Percentiles rank a stretch among this genome's conserved stretches.
Conservation (phyloP, 1,140 invertebrate species). For the Saccostrea cuccullata region DNA sequence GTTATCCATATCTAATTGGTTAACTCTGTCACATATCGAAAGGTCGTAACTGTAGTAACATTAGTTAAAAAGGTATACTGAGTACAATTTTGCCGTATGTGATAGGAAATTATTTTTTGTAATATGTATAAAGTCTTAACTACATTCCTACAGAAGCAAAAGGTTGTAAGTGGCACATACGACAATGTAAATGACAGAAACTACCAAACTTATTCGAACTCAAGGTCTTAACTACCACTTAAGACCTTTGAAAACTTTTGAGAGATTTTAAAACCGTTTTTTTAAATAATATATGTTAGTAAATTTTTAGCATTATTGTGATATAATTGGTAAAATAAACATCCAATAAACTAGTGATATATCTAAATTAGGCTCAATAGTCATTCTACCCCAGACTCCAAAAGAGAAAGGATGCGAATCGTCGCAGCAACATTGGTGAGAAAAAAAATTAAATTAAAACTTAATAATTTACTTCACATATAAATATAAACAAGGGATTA, state of each 20-base stretch:
- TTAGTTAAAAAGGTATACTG: not conserved
- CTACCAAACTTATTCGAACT: not conserved
- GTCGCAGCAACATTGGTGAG: slow-evolving; percentile 4
- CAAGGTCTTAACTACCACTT: no score
- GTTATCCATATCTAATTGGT: not conserved
- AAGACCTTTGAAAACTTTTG: not conserved
- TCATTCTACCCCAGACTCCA: not conserved
- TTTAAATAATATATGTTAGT: not conserved
- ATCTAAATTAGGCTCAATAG: not conserved
- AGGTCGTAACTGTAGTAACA: slow-evolving; percentile 3
- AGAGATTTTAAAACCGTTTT: slow-evolving; percentile 2
- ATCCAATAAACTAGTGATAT: not conserved
- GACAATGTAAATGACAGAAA: not conserved
- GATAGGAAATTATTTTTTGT: not conserved
- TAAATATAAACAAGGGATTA: no score
- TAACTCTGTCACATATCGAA: not conserved
- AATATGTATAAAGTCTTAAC: no score
- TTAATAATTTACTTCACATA: no score
- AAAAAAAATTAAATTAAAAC: not conserved
- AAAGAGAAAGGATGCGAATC: not conserved
- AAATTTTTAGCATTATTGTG: not conserved
- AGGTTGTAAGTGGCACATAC: no score
- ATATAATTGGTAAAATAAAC: not conserved
- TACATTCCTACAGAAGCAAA: no score
- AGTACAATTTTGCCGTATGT: not conserved